Base-by-base conservation (phyloP, 2,888 invertebrate species). In the Amphimallon solstitiale region DNA sequence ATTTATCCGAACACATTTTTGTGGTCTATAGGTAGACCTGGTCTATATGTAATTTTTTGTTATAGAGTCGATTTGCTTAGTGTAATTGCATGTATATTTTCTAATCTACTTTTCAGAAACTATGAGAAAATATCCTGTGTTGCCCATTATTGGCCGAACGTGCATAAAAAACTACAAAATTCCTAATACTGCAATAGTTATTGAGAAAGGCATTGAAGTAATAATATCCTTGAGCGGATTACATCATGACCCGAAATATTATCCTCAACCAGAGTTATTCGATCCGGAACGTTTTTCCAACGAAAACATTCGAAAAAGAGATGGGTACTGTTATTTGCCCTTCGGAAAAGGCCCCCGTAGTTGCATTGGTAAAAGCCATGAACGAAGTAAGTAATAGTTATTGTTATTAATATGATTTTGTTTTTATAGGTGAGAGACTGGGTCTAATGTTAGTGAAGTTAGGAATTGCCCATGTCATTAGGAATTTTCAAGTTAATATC, bases 41-140 rank as follows among this genome's bases (percentile, higher is more conserved):
- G n/a, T n/a, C n/a, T n/a, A n/a, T n/a, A n/a, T n/a, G n/a, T n/a
- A n/a, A n/a, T n/a, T n/a, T n/a, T n/a, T n/a, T n/a, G n/a, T n/a
- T n/a, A n/a, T n/a, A n/a, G n/a, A n/a, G n/a, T n/a, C n/a, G n/a
- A n/a, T n/a, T n/a, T n/a, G n/a, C n/a, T n/a, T n/a, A n/a, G n/a
- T n/a, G n/a, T n/a, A 12, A 7, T 48, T 35, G 19, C 19, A 12
- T 21, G 12, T 46, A 51, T 63, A 3, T 7, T 17, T 37, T n/a
- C n/a, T n/a, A n/a, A n/a, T n/a, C n/a, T n/a, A n/a, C n/a, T n/a
- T 77, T 78, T 52, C 74, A 80, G 84, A 84, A 77, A 81, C 82
- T 1, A 73, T 84, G 21, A 72, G 84, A 35, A 78, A 80, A 64
- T 83, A 82, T 70, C 82, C 84, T 3, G 79, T 81, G 2, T 69